Evolutionary conservation across 2,888 invertebrate species (phyloP).

Genomic region (Siphlonurus alternatus): DNA sequence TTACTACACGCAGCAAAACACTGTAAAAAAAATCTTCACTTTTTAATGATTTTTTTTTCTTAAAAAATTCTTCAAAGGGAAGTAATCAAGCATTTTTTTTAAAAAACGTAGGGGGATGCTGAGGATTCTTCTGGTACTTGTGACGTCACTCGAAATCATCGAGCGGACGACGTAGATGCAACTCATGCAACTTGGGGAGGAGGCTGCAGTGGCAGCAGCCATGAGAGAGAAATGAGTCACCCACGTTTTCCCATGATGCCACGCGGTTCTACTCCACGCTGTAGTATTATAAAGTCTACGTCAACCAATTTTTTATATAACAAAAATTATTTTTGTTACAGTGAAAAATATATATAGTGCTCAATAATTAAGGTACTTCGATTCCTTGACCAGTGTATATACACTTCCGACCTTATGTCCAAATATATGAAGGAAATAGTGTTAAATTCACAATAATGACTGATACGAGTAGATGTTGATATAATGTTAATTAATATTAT

Average conservation of each 20-base stretch:
- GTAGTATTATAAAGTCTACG: no score
- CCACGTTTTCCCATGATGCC: neutral
- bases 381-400: no score
- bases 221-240: neutral
- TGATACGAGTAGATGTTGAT: no score
- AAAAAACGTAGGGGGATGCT: neutral
- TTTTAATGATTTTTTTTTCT: neutral
- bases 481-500: no score
- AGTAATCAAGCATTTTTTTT: neutral
- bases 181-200: neutral
- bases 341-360: no score
- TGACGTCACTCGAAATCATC: neutral
- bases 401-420: no score
- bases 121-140: neutral
- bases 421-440: no score
- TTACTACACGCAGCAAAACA: neutral
- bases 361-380: no score
- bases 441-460: no score
- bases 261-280: no score
- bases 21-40: neutral
- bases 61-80: neutral
- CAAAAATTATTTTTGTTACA: no score
- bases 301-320: no score
- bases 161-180: neutral
- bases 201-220: neutral